Evolutionary conservation across 2,888 invertebrate genomes (phyloP).

Genomic region (Lasiommata megera): DNA sequence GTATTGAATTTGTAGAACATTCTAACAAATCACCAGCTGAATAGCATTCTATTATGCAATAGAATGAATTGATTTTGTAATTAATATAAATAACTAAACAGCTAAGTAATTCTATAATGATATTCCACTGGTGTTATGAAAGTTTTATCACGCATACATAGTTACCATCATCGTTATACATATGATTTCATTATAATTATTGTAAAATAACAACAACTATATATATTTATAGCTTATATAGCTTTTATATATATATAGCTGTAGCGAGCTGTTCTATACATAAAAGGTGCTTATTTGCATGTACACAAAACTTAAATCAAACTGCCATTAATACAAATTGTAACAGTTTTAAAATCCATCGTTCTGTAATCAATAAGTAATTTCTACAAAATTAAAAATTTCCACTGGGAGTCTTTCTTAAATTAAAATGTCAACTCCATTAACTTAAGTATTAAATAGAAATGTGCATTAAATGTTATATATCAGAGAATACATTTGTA

Average conservation of each 20-base stretch:
- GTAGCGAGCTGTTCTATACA: background rate
- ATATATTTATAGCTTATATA: constrained; percentile 1
- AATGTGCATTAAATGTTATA: too few species aligned
- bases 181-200: constrained; percentile 8
- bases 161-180: constrained; percentile 43
- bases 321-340: too few species aligned
- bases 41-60: too few species aligned
- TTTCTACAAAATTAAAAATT: too few species aligned
- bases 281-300: background rate
- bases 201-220: constrained; percentile 8
- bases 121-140: constrained; percentile 19
- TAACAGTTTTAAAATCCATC: too few species aligned
- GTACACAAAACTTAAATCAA: background rate
- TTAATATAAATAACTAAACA: background rate
- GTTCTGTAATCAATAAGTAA: too few species aligned
- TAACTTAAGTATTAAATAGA: too few species aligned
- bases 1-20: background rate
- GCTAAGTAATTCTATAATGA: constrained; percentile 6
- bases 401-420: too few species aligned
- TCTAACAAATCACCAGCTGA: background rate
- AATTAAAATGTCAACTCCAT: too few species aligned
- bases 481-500: too few species aligned
- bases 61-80: background rate
- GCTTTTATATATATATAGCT: background rate
- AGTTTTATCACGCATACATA: constrained; percentile 39